phyloP scores from a whole-genome alignment of 2,113 vertebrate genomes.

The Pseudolaguvia tuberculata region DNA sequence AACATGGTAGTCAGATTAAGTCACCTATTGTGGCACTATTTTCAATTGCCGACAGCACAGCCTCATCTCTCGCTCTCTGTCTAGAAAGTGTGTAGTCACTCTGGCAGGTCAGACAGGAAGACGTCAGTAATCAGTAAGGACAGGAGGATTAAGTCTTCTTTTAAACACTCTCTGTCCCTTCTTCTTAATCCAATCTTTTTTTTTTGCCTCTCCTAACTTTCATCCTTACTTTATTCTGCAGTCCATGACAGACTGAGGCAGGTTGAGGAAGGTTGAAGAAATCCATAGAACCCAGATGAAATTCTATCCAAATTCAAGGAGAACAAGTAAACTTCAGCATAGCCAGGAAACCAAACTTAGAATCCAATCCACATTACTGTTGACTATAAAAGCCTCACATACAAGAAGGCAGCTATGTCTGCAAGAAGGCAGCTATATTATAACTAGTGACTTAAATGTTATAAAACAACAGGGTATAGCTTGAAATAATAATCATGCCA shows the following conservation, averaged over 20 bases:
- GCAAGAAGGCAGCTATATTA: neutral
- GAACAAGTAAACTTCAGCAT: neutral
- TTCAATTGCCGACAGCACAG: conserved; percentile 6
- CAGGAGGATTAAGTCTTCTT: conserved; percentile 35
- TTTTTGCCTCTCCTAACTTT: conserved; percentile 6
- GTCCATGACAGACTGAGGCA: neutral
- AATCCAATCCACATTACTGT: neutral
- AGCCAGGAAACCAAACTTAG: neutral
- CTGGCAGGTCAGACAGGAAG: conserved; percentile 8
- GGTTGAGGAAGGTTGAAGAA: neutral
- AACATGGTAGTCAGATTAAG: neutral
- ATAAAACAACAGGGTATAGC: neutral
- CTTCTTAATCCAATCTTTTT: conserved; percentile 4
- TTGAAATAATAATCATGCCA: neutral
- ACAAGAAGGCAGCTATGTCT: neutral
- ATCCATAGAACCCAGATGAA: neutral
- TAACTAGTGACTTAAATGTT: neutral
- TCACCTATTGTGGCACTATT: neutral
- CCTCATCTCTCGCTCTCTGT: conserved; percentile 7
- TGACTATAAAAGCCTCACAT: neutral
- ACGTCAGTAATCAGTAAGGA: conserved; percentile 40
- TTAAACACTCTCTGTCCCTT: conserved; percentile 33
- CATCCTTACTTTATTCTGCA: neutral
- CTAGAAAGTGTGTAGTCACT: conserved; percentile 8
- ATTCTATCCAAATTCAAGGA: neutral